These are phyloP conservation scores for Monodelphis domestica DNA, from an alignment of 2,797 vertebrate genomes.

Conservation along the genomic window DNA sequence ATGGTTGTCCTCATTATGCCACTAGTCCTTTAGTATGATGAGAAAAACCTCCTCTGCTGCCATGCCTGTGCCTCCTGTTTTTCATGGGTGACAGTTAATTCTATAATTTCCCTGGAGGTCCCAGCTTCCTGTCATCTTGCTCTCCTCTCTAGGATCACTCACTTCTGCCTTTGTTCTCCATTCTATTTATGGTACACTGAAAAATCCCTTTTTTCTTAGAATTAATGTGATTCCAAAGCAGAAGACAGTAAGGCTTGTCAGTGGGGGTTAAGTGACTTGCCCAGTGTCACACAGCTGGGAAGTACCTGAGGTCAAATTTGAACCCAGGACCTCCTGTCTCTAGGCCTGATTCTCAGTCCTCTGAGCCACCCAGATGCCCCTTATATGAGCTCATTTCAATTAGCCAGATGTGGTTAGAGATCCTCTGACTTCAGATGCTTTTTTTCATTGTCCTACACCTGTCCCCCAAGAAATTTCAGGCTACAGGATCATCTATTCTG, in stretches of 20 bases:
- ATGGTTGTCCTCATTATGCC: background rate
- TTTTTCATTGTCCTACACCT: background rate
- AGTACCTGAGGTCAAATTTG: too few relatives aligned
- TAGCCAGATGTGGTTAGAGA: background rate
- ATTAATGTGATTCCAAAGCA: too few relatives aligned
- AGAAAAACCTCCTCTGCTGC: background rate
- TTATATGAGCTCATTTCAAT: background rate
- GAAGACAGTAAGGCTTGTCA: too few relatives aligned
- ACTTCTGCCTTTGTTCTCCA: background rate
- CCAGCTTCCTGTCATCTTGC: background rate
- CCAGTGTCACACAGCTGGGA: too few relatives aligned
- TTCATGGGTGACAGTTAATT: background rate
- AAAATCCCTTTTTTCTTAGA: too few relatives aligned
- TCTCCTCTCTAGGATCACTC: background rate
- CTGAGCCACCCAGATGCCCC: too few relatives aligned
- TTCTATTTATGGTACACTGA: background rate
- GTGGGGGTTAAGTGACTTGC: too few relatives aligned
- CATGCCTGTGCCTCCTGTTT: background rate
- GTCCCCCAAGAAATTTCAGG: background rate
- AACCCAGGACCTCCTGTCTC: too few relatives aligned
- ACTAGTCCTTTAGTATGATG: background rate
- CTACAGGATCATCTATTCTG: background rate
- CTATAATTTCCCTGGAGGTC: background rate
- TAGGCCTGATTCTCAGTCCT: too few relatives aligned
- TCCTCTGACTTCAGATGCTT: background rate